A percentile compares a stretch with the other conserved stretches of the same genome.
Evolutionary conservation across 2,113 vertebrate species (phyloP).

Genomic region (Colinus virginianus): DNA sequence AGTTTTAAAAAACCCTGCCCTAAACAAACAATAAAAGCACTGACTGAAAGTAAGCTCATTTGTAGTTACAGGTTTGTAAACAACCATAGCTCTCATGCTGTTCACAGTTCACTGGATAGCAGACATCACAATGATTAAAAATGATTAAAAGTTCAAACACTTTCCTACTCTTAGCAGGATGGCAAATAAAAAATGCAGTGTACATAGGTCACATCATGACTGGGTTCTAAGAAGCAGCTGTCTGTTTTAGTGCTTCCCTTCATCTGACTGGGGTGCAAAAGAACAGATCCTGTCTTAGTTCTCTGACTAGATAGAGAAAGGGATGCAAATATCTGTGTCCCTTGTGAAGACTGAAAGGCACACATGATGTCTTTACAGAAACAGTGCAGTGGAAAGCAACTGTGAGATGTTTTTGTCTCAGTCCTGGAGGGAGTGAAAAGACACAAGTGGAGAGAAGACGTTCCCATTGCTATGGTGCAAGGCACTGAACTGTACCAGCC

Average conservation of each 20-base stretch:
- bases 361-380: accelerated
- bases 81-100: not conserved
- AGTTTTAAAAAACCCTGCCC: not conserved
- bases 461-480: not conserved
- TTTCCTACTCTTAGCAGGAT: not conserved
- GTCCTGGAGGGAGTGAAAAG: accelerated
- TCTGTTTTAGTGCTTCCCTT: not conserved
- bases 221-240: not conserved
- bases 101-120: not conserved
- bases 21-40: not conserved
- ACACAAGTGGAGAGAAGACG: not conserved
- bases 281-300: not conserved
- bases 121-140: not conserved
- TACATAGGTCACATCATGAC: not conserved
- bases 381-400: not conserved
- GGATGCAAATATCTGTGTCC: not conserved
- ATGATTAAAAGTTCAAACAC: not conserved
- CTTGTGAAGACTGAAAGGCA: not conserved
- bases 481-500: not conserved
- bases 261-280: not conserved
- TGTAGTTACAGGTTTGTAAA: not conserved
- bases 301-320: not conserved
- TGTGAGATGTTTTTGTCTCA: accelerated
- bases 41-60: not conserved
- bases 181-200: not conserved